Evolutionary conservation across 2,888 invertebrate species (phyloP), one percentile per base, ranked within the genome.

Genomic region (Heliconius aoede): DNA sequence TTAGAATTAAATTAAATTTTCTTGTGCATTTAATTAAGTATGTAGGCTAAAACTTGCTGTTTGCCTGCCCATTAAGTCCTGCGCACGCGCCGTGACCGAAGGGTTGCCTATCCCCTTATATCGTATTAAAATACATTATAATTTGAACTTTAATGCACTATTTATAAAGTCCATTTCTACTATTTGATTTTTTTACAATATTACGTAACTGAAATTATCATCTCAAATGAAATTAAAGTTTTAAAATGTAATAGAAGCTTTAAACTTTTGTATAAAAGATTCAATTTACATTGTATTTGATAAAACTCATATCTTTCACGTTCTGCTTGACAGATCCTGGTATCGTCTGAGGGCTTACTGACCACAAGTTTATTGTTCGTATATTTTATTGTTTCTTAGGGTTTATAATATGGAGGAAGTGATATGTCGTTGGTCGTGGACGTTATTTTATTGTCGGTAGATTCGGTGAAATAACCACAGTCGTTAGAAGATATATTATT

Each of bases 31-130:
- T 30, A 30, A 69, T 69, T 69, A 69, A 55, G 18, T 69, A 82
- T 82, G 83, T 82, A 81, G 84, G 80, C 80, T 86, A 84, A 86
- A 86, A 87, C 80, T 81, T 79, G 86, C 84, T 90, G 87, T 90
- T 90, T 91, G 89, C 83, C 85, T 89, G 88, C 86, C 89, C 90
- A 91, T 92, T 92, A 91, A 86, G 85, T 84, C 79, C 77, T 85
- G 89, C 88, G 88, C 87, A 89, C 85, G 85, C 88, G 88, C 87
- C 93, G 90, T 88, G 86, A 93, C 93, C 87, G 88, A 88, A 89
- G 91, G 92, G 91, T 89, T 91, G 89, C 83, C 84, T 85, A 87
- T 84, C 86, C 88, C 89, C 86, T 85, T 73, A 55, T 61, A 60
- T 55, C 51, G 64, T 40, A 55, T 82, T 78, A 79, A 82, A 79